These are phyloP conservation scores for Pammene aurita DNA, from an alignment of 2,888 invertebrate species.

Conservation along the genomic window DNA sequence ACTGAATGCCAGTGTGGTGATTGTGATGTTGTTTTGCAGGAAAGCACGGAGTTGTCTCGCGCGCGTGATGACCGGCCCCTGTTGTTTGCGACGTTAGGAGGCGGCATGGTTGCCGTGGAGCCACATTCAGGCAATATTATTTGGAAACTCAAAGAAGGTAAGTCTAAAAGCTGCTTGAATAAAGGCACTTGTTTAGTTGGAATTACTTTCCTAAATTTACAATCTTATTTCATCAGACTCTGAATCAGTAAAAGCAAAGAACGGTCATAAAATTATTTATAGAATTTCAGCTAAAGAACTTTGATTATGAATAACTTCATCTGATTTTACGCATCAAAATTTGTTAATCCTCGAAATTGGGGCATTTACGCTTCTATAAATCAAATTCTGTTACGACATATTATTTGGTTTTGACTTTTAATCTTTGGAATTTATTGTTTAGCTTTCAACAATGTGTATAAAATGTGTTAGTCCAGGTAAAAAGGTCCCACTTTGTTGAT, in stretches of 20 bases:
- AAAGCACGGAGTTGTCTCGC: slow-evolving; percentile 86
- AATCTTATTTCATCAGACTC: slow-evolving; percentile 15
- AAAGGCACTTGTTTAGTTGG: neutral
- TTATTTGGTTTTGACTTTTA: too few relatives aligned
- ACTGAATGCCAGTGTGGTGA: slow-evolving; percentile 45
- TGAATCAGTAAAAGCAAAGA: neutral
- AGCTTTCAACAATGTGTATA: too few relatives aligned
- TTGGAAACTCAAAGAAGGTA: slow-evolving; percentile 97
- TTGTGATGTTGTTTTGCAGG: slow-evolving; percentile 64
- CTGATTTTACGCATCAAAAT: too few relatives aligned
- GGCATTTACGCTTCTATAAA: too few relatives aligned
- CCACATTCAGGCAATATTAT: slow-evolving; percentile 91
- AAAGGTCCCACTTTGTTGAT: too few relatives aligned
- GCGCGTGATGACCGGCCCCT: slow-evolving; percentile 88
- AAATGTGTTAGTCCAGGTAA: too few relatives aligned
- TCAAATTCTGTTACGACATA: too few relatives aligned
- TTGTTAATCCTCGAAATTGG: too few relatives aligned
- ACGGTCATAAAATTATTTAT: neutral
- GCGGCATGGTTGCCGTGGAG: slow-evolving; percentile 95
- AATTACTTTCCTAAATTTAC: neutral
- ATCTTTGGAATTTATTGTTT: too few relatives aligned
- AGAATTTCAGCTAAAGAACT: too few relatives aligned
- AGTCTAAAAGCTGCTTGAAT: slow-evolving; percentile 49
- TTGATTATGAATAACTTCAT: too few relatives aligned
- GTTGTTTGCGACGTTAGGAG: slow-evolving; percentile 96